A percentile compares a stretch with the other conserved stretches of the same genome.
Conservation (phyloP, 1,140 invertebrate genomes). For the Drosophila aff. region DNA sequence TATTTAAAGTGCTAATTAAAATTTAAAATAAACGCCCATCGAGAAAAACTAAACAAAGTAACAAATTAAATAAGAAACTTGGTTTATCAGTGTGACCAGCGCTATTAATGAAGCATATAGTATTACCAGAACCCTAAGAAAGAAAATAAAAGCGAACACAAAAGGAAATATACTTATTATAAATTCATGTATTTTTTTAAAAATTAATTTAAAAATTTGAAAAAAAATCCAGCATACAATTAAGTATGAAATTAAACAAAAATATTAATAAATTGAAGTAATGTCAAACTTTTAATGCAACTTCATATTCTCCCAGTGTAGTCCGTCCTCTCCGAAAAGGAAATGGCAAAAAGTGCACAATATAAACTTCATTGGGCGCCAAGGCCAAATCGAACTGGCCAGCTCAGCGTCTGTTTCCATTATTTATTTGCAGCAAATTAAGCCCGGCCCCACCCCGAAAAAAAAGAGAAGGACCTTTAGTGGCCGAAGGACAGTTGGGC, state of each 20-base stretch:
- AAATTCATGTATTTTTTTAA: neutral
- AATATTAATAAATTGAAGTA: neutral
- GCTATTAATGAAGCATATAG: neutral
- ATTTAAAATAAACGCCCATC: too few species aligned
- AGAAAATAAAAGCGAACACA: too few species aligned
- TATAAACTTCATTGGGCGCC: slow-evolving; percentile 57
- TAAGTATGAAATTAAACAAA: neutral
- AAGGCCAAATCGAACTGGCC: slow-evolving; percentile 68
- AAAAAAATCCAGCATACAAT: neutral
- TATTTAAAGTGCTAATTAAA: too few species aligned
- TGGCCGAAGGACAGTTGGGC: slow-evolving; percentile 9
- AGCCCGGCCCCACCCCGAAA: slow-evolving; percentile 39
- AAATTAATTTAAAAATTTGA: neutral
- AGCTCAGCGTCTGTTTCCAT: slow-evolving; percentile 67
- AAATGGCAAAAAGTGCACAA: slow-evolving; percentile 76
- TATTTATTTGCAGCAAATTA: slow-evolving; percentile 83
- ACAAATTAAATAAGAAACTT: too few species aligned
- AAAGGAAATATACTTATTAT: too few species aligned
- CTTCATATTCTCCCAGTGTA: slow-evolving; percentile 1
- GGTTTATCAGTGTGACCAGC: neutral
- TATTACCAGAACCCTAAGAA: too few species aligned
- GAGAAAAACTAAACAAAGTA: neutral
- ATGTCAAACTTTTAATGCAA: neutral
- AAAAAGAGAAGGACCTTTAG: slow-evolving; percentile 11
- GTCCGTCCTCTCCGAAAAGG: slow-evolving; percentile 30